Evolutionary conservation across 2,888 invertebrate species (phyloP).

Genomic region (Euproctis similis): DNA sequence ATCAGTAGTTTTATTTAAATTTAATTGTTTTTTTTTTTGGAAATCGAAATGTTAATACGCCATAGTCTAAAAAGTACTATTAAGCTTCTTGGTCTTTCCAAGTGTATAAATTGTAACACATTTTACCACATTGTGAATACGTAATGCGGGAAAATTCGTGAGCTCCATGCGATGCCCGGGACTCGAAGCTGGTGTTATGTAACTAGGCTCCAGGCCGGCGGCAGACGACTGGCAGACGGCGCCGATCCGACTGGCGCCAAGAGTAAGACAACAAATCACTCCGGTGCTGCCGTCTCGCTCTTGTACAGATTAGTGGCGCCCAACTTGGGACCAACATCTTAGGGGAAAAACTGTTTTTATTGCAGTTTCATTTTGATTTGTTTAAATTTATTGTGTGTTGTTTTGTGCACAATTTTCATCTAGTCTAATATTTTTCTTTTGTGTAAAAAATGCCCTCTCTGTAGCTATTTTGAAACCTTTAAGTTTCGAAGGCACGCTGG

Average conservation of each 20-base stretch:
- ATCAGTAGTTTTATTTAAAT: no score
- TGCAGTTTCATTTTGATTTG: constrained; percentile 39
- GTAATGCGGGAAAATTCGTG: constrained; percentile 11
- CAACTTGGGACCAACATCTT: constrained; percentile 35
- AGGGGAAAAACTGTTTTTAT: constrained; percentile 30
- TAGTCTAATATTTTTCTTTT: no score
- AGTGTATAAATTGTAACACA: no score
- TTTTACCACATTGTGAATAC: no score
- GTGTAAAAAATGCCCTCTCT: no score
- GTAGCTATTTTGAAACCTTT: no score
- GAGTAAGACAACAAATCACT: constrained; percentile 27
- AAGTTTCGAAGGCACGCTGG: no score
- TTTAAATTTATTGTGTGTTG: constrained; percentile 43
- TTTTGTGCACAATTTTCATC: no score
- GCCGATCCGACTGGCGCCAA: constrained; percentile 75
- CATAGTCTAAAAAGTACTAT: no score
- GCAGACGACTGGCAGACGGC: constrained; percentile 60
- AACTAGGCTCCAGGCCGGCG: constrained; percentile 56
- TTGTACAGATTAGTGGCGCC: constrained; percentile 41
- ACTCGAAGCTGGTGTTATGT: constrained; percentile 40
- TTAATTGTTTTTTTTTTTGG: no score
- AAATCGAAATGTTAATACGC: no score
- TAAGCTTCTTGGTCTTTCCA: no score
- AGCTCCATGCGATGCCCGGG: constrained; percentile 21
- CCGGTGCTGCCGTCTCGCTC: constrained; percentile 23